Evolutionary conservation across 37 sponge, comb jelly and placozoan species (phyloP), one percentile per base, ranked within the genome.

Genomic region (Aplysina aerophoba): DNA sequence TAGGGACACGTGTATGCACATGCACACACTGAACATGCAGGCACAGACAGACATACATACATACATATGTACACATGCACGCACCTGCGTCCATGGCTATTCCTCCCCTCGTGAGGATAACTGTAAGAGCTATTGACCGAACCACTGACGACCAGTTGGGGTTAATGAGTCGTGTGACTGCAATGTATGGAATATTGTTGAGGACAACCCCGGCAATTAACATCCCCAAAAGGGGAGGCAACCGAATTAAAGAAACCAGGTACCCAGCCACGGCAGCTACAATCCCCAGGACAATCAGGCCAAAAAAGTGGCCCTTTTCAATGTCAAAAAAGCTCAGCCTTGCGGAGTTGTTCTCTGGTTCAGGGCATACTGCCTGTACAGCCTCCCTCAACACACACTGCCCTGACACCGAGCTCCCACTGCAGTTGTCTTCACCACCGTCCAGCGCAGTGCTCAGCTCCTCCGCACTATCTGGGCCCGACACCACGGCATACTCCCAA

Each of bases 161-260:
- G 50, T 87, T 85, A n/a, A 97, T 91, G 36, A 79, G 72, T 4
- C 79, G 31, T 4, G 87, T 68, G 31, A 90, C 90, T 27, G 69
- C 88, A 27, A 93, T 77, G 24, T 38, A 67, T 39, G 94, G 90
- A 20, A 93, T 78, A 73, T 98, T 95, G 68, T 88, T 84, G 17
- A 93, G 83, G 17, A 93, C 73, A 65, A 98, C 81, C 0, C 98
- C 98, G 34, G 91, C 96, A 21, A 98, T 28, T 34, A 98, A 75
- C 98, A 98, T 98, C 13, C 98, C 98, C 19, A 93, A 33, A 19
- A 98, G 85, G n/a, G 98, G 93, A 16, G 98, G 98, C 8, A 93
- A 79, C 28, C 67, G 59, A 30, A 93, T 34, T 22, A 85, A 27
- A 25, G 85, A 60, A 28, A 81, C 94, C 36, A 91, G 39, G 81